These are phyloP conservation scores for Cyaniris semiargus DNA, from an alignment of 2,888 invertebrate species.

Conservation along the genomic window DNA sequence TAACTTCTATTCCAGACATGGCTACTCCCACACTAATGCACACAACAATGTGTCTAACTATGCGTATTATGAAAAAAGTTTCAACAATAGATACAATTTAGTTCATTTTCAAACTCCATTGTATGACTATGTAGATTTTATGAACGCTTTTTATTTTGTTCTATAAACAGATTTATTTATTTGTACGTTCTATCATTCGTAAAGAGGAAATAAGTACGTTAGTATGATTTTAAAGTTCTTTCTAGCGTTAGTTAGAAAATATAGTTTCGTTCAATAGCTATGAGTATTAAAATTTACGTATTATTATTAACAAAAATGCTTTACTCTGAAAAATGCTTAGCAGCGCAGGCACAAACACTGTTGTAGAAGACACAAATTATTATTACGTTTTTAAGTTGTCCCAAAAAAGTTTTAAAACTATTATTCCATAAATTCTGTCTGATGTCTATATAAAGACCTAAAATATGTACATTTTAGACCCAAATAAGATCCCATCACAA, in stretches of 20 bases:
- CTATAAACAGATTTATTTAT: not conserved
- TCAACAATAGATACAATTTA: slow-evolving; percentile 15
- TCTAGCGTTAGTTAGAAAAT: too few relatives aligned
- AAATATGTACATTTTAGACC: not conserved
- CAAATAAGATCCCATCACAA: not conserved
- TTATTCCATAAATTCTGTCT: too few relatives aligned
- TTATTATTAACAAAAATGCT: too few relatives aligned
- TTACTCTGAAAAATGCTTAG: too few relatives aligned
- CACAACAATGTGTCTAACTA: not conserved
- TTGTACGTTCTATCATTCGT: not conserved
- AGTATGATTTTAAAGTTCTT: too few relatives aligned
- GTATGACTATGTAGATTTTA: not conserved
- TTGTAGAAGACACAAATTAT: too few relatives aligned
- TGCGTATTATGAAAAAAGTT: slow-evolving; percentile 17
- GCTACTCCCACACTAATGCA: not conserved
- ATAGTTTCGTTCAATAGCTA: too few relatives aligned
- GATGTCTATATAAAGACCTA: too few relatives aligned
- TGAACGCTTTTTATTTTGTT: not conserved
- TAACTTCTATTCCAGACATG: not conserved
- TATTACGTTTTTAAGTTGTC: too few relatives aligned
- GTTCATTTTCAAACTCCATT: not conserved
- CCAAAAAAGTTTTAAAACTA: too few relatives aligned
- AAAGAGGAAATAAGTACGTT: not conserved
- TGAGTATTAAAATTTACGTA: too few relatives aligned
- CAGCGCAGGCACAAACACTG: too few relatives aligned